Evolutionary conservation across 2,797 vertebrate species (phyloP).

Genomic region (Lacerta bilineata): DNA sequence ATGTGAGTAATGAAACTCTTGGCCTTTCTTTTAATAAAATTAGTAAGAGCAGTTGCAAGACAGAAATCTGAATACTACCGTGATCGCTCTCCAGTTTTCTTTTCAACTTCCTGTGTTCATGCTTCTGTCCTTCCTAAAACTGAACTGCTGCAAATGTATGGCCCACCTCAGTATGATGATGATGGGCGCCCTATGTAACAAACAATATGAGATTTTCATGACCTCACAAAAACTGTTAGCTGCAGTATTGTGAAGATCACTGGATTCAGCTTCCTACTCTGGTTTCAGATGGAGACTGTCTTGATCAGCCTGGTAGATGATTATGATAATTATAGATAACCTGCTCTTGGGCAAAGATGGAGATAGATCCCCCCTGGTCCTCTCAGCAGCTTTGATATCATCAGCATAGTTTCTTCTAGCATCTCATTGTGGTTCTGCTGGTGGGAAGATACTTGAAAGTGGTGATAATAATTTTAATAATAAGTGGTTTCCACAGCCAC

Average conservation of each 20-base stretch:
- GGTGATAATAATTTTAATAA: too few species aligned
- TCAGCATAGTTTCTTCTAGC: neutral
- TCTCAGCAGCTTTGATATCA: neutral
- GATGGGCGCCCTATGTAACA: constrained; percentile 26
- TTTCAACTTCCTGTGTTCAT: neutral
- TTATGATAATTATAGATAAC: neutral
- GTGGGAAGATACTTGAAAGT: neutral
- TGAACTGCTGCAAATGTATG: neutral
- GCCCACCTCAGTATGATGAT: constrained; percentile 13
- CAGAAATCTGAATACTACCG: constrained; percentile 17
- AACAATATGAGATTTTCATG: constrained; percentile 28
- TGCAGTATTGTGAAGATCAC: neutral
- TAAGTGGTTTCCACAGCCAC: too few species aligned
- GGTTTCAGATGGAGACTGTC: neutral
- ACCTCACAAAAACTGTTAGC: constrained; percentile 31
- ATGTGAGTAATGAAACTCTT: neutral
- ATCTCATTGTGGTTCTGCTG: neutral
- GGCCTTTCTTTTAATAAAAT: neutral
- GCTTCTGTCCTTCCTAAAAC: neutral
- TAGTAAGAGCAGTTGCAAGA: neutral
- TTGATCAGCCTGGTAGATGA: neutral
- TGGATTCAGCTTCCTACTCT: neutral
- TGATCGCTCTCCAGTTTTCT: neutral
- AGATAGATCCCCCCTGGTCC: neutral
- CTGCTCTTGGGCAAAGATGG: neutral